Percentiles rank a stretch among this genome's conserved stretches.
These are phyloP conservation scores for Epizoanthus fatuus DNA, from an alignment of 92 coral and sea anemone genomes.

Conservation along the genomic window DNA sequence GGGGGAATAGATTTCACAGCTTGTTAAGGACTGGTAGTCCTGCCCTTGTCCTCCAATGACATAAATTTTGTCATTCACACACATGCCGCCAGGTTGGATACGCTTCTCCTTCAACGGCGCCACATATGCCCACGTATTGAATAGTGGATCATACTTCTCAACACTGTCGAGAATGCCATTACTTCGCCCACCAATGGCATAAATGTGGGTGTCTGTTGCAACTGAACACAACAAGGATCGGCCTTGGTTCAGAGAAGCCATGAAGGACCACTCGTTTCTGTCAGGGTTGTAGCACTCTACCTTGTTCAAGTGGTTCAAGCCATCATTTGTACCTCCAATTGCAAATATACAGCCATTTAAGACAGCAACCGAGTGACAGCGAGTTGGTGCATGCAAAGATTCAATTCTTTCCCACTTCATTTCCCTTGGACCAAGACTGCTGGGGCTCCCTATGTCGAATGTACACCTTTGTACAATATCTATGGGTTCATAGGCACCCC, in stretches of 20 bases:
- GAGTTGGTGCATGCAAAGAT: constrained; percentile 37
- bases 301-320: constrained; percentile 28
- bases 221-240: constrained; percentile 40
- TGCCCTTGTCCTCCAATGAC: constrained; percentile 47
- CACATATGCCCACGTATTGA: constrained; percentile 39
- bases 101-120: constrained; percentile 26
- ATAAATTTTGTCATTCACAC: constrained; percentile 28
- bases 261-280: constrained; percentile 40
- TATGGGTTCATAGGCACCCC: constrained; percentile 34
- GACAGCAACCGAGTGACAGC: constrained; percentile 36
- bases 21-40: constrained; percentile 37
- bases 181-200: constrained; percentile 48
- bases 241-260: constrained; percentile 35
- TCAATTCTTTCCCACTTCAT: constrained; percentile 40
- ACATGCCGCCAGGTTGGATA: constrained; percentile 25
- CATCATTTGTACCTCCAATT: constrained; percentile 47
- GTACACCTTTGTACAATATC: constrained; percentile 29
- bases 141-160: constrained; percentile 19
- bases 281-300: constrained; percentile 39
- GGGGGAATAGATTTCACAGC: constrained; percentile 28
- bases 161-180: constrained; percentile 40
- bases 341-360: constrained; percentile 38
- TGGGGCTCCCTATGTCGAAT: constrained; percentile 33
- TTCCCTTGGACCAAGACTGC: constrained; percentile 24
- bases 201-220: constrained; percentile 37